Percentiles rank a stretch among this genome's conserved stretches.
These are phyloP conservation scores for Nycticebus coucang DNA, from an alignment of 2,113 vertebrate species.

Conservation along the genomic window DNA sequence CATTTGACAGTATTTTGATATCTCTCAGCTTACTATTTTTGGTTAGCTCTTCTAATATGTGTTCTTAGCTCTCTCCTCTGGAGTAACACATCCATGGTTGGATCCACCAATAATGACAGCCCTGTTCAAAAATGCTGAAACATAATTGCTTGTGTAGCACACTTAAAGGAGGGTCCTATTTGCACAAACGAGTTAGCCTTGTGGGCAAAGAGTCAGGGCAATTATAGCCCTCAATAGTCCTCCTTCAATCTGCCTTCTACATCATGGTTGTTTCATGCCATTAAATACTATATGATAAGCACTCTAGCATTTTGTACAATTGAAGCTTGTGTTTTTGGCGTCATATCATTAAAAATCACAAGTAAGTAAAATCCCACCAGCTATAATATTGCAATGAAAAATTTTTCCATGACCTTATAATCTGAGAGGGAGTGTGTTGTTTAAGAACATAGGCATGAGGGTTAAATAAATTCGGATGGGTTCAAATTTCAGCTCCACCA, in stretches of 20 bases:
- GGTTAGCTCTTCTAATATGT: neutral
- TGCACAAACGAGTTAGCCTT: neutral
- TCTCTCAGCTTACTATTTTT: neutral
- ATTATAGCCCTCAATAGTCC: neutral
- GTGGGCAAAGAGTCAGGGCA: neutral
- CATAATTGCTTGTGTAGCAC: neutral
- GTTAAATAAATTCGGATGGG: neutral
- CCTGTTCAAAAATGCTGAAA: constrained; percentile 3
- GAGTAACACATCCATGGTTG: neutral
- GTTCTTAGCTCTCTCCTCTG: neutral
- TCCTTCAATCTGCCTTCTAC: neutral
- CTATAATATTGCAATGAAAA: neutral
- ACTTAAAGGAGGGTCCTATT: neutral
- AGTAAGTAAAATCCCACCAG: neutral
- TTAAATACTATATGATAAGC: neutral
- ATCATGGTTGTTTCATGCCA: neutral
- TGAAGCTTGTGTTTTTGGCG: neutral
- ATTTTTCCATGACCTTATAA: neutral
- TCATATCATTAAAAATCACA: neutral
- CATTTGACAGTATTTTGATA: neutral
- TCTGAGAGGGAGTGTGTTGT: neutral
- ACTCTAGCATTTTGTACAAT: neutral
- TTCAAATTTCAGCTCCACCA: neutral
- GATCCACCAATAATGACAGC: neutral
- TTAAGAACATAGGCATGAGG: neutral